Percentiles rank a stretch among this genome's conserved stretches.
Conservation (phyloP, 2,797 vertebrate genomes). For the Eulemur coronatus region DNA sequence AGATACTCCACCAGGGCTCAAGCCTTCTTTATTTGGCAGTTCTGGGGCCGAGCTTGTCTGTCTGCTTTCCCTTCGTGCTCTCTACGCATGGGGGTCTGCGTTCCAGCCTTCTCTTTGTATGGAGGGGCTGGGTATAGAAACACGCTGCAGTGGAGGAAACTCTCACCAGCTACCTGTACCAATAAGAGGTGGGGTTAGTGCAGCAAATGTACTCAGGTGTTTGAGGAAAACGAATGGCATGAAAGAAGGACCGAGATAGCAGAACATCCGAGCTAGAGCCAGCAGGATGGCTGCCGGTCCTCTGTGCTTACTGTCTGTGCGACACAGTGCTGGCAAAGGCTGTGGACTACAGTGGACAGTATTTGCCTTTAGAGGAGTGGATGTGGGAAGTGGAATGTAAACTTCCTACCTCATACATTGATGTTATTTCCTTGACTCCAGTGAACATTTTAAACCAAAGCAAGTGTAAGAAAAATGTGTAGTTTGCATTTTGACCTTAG, state of each 20-base stretch:
- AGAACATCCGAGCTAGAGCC: neutral
- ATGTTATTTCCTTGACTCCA: neutral
- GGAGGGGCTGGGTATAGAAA: neutral
- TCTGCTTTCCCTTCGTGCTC: neutral
- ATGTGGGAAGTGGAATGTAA: neutral
- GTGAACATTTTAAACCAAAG: neutral
- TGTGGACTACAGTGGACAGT: neutral
- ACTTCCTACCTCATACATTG: neutral
- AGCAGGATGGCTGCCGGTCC: neutral
- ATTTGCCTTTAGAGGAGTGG: neutral
- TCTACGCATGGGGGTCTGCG: neutral
- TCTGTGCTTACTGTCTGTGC: no score
- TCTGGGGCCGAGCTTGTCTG: neutral
- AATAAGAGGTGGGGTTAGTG: neutral
- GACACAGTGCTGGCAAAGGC: neutral
- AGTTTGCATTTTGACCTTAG: neutral
- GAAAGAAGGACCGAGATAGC: neutral
- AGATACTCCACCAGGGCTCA: neutral
- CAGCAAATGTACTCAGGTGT: neutral
- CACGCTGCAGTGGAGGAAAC: neutral
- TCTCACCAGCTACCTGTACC: neutral
- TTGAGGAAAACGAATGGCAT: neutral
- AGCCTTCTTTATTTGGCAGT: neutral
- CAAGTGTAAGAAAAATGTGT: neutral
- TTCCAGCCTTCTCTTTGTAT: neutral